These are phyloP conservation scores for Oncorhynchus tshawytscha DNA, from an alignment of 2,113 vertebrate species.

Conservation along the genomic window DNA sequence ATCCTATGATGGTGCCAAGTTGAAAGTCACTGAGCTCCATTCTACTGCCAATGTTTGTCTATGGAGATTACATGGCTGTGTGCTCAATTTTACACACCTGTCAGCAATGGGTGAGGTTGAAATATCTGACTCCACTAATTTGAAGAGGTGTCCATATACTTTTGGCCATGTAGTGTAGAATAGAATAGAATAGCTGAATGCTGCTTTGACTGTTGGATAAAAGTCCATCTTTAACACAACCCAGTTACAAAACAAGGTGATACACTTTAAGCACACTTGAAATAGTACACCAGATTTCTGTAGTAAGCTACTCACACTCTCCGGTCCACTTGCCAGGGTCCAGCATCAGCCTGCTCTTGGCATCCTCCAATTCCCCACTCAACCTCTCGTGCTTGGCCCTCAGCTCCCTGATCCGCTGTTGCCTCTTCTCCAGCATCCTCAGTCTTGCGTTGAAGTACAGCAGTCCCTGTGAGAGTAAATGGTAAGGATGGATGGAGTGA, in stretches of 20 bases:
- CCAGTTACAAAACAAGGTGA: background rate
- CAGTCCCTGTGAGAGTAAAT: constrained; percentile 71
- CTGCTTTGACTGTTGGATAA: too few species aligned
- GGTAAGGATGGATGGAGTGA: background rate
- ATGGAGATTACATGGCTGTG: too few species aligned
- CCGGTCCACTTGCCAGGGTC: constrained; percentile 82
- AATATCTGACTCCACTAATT: too few species aligned
- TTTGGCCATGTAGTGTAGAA: too few species aligned
- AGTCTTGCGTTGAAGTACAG: constrained; percentile 77
- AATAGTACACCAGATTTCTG: background rate
- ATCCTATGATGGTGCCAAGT: too few species aligned
- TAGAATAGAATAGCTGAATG: too few species aligned
- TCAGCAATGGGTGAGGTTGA: too few species aligned
- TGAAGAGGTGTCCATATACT: too few species aligned
- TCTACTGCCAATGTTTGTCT: too few species aligned
- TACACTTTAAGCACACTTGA: background rate
- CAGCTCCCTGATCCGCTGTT: constrained; percentile 82
- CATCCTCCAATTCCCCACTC: constrained; percentile 82
- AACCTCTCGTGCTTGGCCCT: constrained; percentile 74
- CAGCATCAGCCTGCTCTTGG: constrained; percentile 85
- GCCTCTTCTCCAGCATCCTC: constrained; percentile 82
- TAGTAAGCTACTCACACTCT: constrained; percentile 81
- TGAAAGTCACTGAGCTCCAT: too few species aligned
- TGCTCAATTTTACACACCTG: too few species aligned
- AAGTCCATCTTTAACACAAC: too few species aligned